Evolutionary conservation across 2,888 invertebrate species (phyloP).

Genomic region (Sarcophaga rosellei): DNA sequence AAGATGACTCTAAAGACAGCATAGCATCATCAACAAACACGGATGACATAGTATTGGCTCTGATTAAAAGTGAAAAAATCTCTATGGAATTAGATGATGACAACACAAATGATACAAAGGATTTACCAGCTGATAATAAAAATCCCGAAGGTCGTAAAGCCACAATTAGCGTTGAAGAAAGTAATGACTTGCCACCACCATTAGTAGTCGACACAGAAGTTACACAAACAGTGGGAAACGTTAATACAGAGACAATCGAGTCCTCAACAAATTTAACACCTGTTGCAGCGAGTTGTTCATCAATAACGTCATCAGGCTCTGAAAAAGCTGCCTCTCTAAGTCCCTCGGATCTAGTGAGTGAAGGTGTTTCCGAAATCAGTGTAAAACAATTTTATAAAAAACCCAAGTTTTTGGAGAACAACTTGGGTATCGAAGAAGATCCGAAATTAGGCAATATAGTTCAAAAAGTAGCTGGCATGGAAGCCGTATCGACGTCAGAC

Average conservation of each 20-base stretch:
- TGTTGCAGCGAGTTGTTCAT: slow-evolving; percentile 53
- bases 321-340: slow-evolving; percentile 78
- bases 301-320: slow-evolving; percentile 64
- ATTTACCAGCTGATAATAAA: slow-evolving; percentile 11
- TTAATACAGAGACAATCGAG: slow-evolving; percentile 22
- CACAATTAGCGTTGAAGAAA: slow-evolving; percentile 9
- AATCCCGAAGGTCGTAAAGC: slow-evolving; percentile 18
- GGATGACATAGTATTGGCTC: slow-evolving; percentile 75
- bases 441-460: slow-evolving; percentile 81
- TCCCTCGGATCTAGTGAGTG: slow-evolving; percentile 78
- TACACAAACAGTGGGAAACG: background rate
- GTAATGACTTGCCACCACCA: slow-evolving; percentile 67
- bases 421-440: slow-evolving; percentile 81
- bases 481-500: slow-evolving; percentile 16
- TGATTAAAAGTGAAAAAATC: slow-evolving; percentile 76
- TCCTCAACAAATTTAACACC: slow-evolving; percentile 46
- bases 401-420: slow-evolving; percentile 81
- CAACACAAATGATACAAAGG: slow-evolving; percentile 57
- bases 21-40: slow-evolving; percentile 75
- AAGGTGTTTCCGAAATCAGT: slow-evolving; percentile 80
- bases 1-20: slow-evolving; percentile 79
- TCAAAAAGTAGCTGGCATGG: slow-evolving; percentile 73
- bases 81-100: slow-evolving; percentile 70
- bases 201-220: slow-evolving; percentile 72
- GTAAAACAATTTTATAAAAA: slow-evolving; percentile 81